Base-by-base conservation (phyloP, 1,140 invertebrate genomes). In the Anagrus nilaparvatae region DNA sequence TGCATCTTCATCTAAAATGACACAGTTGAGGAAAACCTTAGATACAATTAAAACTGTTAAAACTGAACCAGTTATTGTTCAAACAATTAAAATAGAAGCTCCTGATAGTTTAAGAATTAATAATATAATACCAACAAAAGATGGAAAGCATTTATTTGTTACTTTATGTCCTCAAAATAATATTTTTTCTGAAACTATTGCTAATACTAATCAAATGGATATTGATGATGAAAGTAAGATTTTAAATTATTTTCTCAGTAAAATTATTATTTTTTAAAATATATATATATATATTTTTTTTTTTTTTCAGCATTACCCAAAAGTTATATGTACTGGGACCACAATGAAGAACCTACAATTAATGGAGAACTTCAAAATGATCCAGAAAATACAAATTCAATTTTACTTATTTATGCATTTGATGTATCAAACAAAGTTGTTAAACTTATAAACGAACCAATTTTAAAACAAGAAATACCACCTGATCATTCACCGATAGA, bases 401-500 rank as follows among this genome's bases (percentile, higher is more conserved):
- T 70, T 17, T 48, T 80, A 4, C 48, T 81, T 5, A 53, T 80
- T 3, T 81, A 79, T 43, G 63, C 71, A 14, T 58, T 79, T 20
- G 72, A 78, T 48, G 74, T 74, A 44, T 59, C 71, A 21, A 67
- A 59, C 4, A 65, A 65, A 36, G 67, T 75, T 16, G 71, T 76
- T 0, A 73, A 71, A 47, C 53, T 81, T 20, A 62, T 72, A 4
- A 73, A 78, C 33, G 73, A 77, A 49, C 79, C 80, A 2, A 63
- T 80, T 3, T 60, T 71, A 21, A 69, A 74, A 16, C 72, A 76
- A 52, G 79, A 80, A 52, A 62, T 86, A 30, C 65, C 70, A 14
- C 68, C 64, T 24, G 67, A 70, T 28, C 78, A 82, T 47, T 75
- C 74, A 36, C 82, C 82, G 0, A 56, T 78, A 9, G 79, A 84